Evolutionary conservation across 2,888 invertebrate species (phyloP), one percentile per base, ranked within the genome.

Genomic region (Ectemnius continuus): DNA sequence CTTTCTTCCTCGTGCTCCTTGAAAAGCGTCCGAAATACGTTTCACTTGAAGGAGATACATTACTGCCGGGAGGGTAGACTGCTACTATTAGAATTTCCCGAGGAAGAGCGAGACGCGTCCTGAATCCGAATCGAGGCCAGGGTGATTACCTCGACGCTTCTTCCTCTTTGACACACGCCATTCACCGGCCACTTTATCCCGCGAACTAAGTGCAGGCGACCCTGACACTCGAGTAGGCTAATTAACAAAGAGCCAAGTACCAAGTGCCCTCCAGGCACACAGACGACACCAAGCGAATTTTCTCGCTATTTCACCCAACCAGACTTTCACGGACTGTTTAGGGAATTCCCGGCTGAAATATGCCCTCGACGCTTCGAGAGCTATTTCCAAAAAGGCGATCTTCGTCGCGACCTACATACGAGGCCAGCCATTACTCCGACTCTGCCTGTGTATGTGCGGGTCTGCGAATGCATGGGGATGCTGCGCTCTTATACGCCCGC

Each of bases 391-490:
- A 82, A 78, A 61, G 56, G 46, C 56, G 58, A n/a, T 62, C 62
- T 68, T 66, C 71, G 64, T 64, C 62, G 20, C 70, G 78, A 85
- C 78, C 79, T 71, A 75, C 59, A 76, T 76, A 52, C 57, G 73
- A 16, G 36, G 11, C 20, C 18, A 60, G 47, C n/a, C 56, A 18
- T 57, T 67, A 67, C 62, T 67, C 52, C 70, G 8, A 36, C n/a
- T n/a, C n/a, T n/a, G n/a, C n/a, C n/a, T n/a, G 8, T 11, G 36
- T 8, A 52, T 61, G 46, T 57, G 45, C 8, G 46, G 26, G 26
- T 62, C 11, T 20, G 2, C 26, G 36, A 11, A 36, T 36, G 20
- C 36, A 57, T 48, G 63, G 63, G 58, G 64, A 68, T 52, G 73
- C 75, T 80, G 70, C 74, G 73, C 71, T 78, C 76, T 56, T 52